These are phyloP conservation scores for Chaenodraco wilsoni DNA, from an alignment of 2,797 vertebrate species.

Conservation along the genomic window DNA sequence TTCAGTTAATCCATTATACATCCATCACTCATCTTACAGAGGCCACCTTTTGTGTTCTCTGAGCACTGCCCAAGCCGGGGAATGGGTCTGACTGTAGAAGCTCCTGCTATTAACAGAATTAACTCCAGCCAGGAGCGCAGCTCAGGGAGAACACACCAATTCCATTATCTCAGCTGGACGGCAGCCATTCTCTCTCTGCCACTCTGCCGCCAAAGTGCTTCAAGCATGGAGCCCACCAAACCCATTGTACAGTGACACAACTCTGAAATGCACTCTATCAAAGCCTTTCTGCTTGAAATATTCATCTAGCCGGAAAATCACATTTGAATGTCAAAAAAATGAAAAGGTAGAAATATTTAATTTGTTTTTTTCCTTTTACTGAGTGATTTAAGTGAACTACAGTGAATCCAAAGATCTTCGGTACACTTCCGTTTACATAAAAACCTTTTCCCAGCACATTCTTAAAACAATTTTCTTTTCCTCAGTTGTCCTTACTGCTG, in stretches of 20 bases:
- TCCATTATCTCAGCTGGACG: constrained; percentile 88
- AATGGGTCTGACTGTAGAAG: constrained; percentile 73
- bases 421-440: constrained; percentile 61
- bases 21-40: constrained; percentile 75
- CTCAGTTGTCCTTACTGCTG: constrained; percentile 6
- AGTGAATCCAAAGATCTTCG: constrained; percentile 57
- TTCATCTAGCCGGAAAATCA: constrained; percentile 76
- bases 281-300: constrained; percentile 82
- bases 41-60: constrained; percentile 59
- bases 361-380: constrained; percentile 58
- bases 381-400: constrained; percentile 55
- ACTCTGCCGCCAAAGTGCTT: constrained; percentile 79
- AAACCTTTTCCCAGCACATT: constrained; percentile 40
- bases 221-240: constrained; percentile 67
- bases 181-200: constrained; percentile 76
- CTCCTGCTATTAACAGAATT: constrained; percentile 86
- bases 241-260: constrained; percentile 73
- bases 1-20: constrained; percentile 84
- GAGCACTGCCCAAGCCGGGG: constrained; percentile 56
- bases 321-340: constrained; percentile 73
- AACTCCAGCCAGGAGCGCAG: constrained; percentile 84
- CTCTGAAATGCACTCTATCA: constrained; percentile 79
- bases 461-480: constrained; percentile 1
- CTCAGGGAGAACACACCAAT: constrained; percentile 86
- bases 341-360: constrained; percentile 72